Percentiles rank a stretch among this genome's conserved stretches.
These are phyloP conservation scores for Drosophila basisetae DNA, from an alignment of 2,888 invertebrate species.

Conservation along the genomic window DNA sequence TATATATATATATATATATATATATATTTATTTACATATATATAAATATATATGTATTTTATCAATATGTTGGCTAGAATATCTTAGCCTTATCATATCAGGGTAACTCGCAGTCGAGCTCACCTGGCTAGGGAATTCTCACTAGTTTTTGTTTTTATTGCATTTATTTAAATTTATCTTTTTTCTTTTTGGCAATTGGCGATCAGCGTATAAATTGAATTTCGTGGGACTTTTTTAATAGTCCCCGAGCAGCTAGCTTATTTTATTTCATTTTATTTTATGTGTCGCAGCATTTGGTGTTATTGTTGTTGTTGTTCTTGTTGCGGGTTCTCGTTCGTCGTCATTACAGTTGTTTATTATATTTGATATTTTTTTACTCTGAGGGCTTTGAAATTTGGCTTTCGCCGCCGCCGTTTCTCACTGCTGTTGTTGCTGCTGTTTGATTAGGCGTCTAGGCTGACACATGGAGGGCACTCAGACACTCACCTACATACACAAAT, in stretches of 20 bases:
- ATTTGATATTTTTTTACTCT: conserved; percentile 35
- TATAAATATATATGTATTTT: not conserved
- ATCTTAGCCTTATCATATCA: not conserved
- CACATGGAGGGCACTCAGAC: conserved; percentile 66
- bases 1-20: not conserved
- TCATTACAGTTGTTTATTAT: conserved; percentile 71
- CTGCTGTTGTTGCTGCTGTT: conserved; percentile 47
- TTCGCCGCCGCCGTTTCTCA: conserved; percentile 43
- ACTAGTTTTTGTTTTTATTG: not conserved
- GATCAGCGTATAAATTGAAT: conserved; percentile 44
- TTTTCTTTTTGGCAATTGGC: conserved; percentile 44
- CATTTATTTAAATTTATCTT: conserved; percentile 11
- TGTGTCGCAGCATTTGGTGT: conserved; percentile 25
- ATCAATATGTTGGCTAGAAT: not conserved
- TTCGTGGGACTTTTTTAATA: conserved; percentile 57
- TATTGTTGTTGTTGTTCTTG: conserved; percentile 23
- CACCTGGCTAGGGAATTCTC: not conserved
- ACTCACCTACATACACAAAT: conserved; percentile 21
- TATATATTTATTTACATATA: not conserved
- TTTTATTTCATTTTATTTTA: conserved; percentile 31
- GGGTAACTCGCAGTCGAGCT: not conserved
- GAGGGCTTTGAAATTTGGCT: conserved; percentile 62
- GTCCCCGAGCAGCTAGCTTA: conserved; percentile 35
- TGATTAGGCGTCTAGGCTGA: conserved; percentile 79
- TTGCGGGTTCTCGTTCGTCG: conserved; percentile 39